phyloP scores from a whole-genome alignment of 2,113 vertebrate species.

The Leucoraja erinaceus region DNA sequence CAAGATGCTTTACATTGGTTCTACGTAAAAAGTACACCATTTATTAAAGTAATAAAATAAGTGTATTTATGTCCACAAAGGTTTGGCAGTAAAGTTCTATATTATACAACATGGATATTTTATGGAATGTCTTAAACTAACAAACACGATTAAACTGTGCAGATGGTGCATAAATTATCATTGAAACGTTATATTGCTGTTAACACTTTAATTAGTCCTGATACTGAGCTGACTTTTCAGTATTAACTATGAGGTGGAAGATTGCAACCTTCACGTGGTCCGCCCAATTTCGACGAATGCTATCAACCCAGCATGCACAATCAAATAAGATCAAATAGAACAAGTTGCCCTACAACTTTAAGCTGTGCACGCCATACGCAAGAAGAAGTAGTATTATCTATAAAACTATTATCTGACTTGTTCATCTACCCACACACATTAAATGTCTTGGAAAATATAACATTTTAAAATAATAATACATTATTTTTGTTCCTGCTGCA shows the following conservation, averaged over 20 bases:
- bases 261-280: too few species aligned
- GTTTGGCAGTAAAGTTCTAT: neutral
- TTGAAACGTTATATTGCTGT: neutral
- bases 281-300: too few species aligned
- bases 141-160: slow-evolving; percentile 3
- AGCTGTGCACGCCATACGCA: too few species aligned
- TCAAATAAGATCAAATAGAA: too few species aligned
- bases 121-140: too few species aligned
- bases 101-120: neutral
- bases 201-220: neutral
- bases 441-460: neutral
- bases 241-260: neutral
- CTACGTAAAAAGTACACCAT: neutral
- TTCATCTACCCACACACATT: neutral
- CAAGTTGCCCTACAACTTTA: too few species aligned
- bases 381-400: neutral
- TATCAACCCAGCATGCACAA: too few species aligned
- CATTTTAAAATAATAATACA: neutral
- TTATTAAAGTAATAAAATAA: neutral
- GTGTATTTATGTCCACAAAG: neutral
- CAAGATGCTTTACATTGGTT: neutral
- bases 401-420: neutral
- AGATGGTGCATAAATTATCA: neutral
- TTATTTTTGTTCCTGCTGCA: neutral
- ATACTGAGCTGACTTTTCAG: neutral